Base-by-base conservation (phyloP, 2,797 vertebrate genomes). In the Acanthurus lineatus region DNA sequence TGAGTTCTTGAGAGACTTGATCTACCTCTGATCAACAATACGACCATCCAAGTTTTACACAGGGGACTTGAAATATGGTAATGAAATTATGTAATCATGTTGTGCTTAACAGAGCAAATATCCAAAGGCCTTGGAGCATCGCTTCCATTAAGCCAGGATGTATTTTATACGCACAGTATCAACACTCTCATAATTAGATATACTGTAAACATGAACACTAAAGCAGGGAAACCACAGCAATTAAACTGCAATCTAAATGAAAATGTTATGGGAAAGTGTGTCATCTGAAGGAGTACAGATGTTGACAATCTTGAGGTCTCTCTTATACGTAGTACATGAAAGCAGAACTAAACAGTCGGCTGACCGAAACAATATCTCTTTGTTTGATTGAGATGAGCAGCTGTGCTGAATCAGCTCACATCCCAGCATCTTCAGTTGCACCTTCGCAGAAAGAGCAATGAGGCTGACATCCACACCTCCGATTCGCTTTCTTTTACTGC, bases 81-180 rank as follows among this genome's bases (percentile, higher is more conserved):
- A 94, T 93, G 82, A 88, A 91, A 93, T 92, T 81, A 92, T 66
- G 56, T 84, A 92, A 93, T 85, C 65, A 77, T 84, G 86, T 87
- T 90, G 87, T 67, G 89, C 77, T 92, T 90, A 88, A 86, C 83
- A 70, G 85, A 90, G 82, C 86, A 93, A 94, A 92, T 89, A 94
- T 91, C 81, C 83, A 76, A 87, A 85, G 84, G 87, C 87, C 76
- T 79, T 54, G 54, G n/a, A 86, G 82, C 80, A 62, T 84, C 77
- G 66, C 69, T 88, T 77, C 57, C 81, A 90, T 88, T 90, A 83
- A 85, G 45, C 62, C 61, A 76, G 20, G 57, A 68, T 81, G 65
- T 87, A 69, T 84, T 84, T 88, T 79, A 83, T 59, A 69, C 65
- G 72, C 64, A 71, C 47, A 77, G 32, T 67, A 74, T 72, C 87